Percentiles rank a stretch among this genome's conserved stretches.
These are phyloP conservation scores for Aegithalos caudatus DNA, from an alignment of 2,113 vertebrate species.

Conservation along the genomic window DNA sequence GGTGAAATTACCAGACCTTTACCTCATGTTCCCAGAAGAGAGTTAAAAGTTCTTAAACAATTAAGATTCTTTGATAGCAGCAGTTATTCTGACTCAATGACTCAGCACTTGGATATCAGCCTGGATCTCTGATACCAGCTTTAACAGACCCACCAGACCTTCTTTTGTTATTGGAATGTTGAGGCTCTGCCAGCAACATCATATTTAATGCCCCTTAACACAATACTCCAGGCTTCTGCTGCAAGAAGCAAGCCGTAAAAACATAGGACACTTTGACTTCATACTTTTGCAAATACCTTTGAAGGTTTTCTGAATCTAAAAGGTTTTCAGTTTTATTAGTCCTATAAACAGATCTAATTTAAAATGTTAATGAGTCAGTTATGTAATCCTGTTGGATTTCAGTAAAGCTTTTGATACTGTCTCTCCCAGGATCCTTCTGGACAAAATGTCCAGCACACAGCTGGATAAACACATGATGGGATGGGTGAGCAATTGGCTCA, in stretches of 20 bases:
- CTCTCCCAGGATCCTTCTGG: not conserved
- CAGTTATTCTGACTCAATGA: not conserved
- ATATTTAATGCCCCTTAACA: not conserved
- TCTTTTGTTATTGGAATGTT: not conserved
- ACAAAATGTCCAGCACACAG: not conserved
- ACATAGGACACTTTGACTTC: not conserved
- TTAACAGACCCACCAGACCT: not conserved
- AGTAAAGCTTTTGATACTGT: not conserved
- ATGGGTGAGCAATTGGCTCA: not conserved
- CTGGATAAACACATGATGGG: not conserved
- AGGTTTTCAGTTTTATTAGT: not conserved
- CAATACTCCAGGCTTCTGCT: not conserved
- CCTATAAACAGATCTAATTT: not conserved
- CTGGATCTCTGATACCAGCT: not conserved
- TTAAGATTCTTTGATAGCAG: not conserved
- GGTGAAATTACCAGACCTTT: not conserved
- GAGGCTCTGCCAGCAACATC: not conserved
- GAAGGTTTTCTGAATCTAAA: not conserved
- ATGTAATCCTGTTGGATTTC: not conserved
- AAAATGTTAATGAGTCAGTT: not conserved
- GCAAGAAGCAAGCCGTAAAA: not conserved
- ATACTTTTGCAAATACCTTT: not conserved
- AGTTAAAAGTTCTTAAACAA: not conserved
- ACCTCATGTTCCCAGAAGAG: not conserved
- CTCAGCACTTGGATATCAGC: not conserved